phyloP scores from a whole-genome alignment of 1,140 invertebrate genomes.

The Ips nitidus region DNA sequence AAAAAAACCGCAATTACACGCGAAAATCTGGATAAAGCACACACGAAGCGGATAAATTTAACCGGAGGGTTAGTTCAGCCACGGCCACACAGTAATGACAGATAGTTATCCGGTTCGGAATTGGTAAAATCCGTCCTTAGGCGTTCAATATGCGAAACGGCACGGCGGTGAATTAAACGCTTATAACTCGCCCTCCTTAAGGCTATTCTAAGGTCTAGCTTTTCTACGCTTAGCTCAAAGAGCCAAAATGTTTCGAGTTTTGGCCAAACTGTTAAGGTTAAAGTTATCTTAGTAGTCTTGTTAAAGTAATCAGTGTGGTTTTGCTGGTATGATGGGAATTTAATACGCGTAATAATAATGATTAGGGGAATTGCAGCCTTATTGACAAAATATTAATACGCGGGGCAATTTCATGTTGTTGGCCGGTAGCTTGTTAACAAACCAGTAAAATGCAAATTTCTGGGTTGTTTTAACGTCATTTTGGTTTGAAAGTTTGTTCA shows the following conservation, averaged over 20 bases:
- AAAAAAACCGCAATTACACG: slow-evolving; percentile 10
- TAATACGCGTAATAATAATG: too few relatives aligned
- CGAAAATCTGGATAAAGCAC: slow-evolving; percentile 8
- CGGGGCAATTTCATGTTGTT: too few relatives aligned
- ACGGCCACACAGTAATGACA: slow-evolving; percentile 5
- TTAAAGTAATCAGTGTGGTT: too few relatives aligned
- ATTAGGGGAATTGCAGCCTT: too few relatives aligned
- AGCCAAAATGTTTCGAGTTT: too few relatives aligned
- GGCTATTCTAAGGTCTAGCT: slow-evolving; percentile 2
- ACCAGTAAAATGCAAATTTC: too few relatives aligned
- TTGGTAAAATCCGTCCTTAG: slow-evolving; percentile 5
- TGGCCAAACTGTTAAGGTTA: too few relatives aligned
- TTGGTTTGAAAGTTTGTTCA: neutral
- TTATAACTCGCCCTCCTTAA: neutral
- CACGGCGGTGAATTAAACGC: slow-evolving; percentile 4
- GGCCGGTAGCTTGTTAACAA: too few relatives aligned
- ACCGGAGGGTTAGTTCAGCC: slow-evolving; percentile 1
- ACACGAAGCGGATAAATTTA: neutral
- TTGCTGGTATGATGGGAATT: too few relatives aligned
- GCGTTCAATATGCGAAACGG: slow-evolving; percentile 5
- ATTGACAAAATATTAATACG: too few relatives aligned
- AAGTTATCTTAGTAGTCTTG: too few relatives aligned
- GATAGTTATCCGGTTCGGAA: slow-evolving; percentile 16
- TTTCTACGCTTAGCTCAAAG: neutral
- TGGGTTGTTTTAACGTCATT: neutral